These are phyloP conservation scores for Indicator maculatus DNA, from an alignment of 2,113 vertebrate species.

Conservation along the genomic window DNA sequence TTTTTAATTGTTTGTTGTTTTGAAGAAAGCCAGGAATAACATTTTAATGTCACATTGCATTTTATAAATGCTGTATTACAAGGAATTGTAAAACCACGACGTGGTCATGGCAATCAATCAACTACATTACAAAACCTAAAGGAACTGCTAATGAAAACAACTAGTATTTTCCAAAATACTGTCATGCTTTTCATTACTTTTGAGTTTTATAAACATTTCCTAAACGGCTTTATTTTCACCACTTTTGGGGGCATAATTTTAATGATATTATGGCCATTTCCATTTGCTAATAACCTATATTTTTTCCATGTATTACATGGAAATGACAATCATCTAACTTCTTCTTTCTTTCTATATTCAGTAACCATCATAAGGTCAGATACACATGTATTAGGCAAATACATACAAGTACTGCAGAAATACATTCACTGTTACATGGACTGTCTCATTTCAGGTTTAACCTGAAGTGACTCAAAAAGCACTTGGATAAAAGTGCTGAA, in stretches of 20 bases:
- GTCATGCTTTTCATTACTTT: slow-evolving; percentile 12
- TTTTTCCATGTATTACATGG: slow-evolving; percentile 12
- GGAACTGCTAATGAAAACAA: slow-evolving; percentile 68
- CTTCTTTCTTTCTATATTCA: slow-evolving; percentile 25
- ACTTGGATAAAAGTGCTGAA: slow-evolving; percentile 47
- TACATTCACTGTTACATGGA: slow-evolving; percentile 21
- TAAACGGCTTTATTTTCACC: slow-evolving; percentile 35
- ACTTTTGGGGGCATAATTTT: neutral
- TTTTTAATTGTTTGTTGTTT: slow-evolving; percentile 55
- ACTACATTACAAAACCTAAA: slow-evolving; percentile 59
- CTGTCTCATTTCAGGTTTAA: slow-evolving; percentile 47
- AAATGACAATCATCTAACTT: neutral
- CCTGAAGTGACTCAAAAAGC: slow-evolving; percentile 61
- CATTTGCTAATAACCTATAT: slow-evolving; percentile 2
- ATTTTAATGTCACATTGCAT: slow-evolving; percentile 42
- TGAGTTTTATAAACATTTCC: slow-evolving; percentile 51
- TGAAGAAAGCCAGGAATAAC: slow-evolving; percentile 58
- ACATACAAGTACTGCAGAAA: slow-evolving; percentile 42
- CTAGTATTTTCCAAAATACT: slow-evolving; percentile 30
- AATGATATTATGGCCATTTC: slow-evolving; percentile 16
- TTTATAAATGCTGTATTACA: slow-evolving; percentile 39
- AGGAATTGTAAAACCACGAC: slow-evolving; percentile 17
- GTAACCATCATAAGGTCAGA: slow-evolving; percentile 47
- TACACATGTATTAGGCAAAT: slow-evolving; percentile 51
- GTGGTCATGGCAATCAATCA: slow-evolving; percentile 38